Conservation (phyloP, 2,888 invertebrate species). For the Cephus runcator region DNA sequence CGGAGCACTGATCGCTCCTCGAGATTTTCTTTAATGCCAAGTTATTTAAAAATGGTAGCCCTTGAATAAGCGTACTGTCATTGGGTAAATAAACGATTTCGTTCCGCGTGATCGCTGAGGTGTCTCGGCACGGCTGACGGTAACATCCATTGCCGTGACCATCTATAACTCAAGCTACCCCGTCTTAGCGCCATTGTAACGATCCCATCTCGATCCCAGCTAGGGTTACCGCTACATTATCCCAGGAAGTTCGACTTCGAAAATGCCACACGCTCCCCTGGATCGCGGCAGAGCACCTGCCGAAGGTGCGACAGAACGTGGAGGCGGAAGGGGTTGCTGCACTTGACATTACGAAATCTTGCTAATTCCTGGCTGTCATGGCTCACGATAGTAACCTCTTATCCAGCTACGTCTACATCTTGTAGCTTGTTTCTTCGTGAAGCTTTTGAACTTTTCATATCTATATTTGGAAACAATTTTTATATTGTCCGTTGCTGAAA, state of each 20-base stretch:
- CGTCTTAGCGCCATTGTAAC: constrained; percentile 4
- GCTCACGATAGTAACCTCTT: not conserved
- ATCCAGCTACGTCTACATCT: not conserved
- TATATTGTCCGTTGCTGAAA: not conserved
- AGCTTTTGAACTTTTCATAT: too few relatives aligned
- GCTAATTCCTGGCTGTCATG: not conserved
- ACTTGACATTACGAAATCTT: not conserved
- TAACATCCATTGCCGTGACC: constrained; percentile 47
- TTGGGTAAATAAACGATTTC: constrained; percentile 55
- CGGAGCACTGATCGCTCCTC: constrained; percentile 38
- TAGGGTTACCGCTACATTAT: constrained; percentile 27
- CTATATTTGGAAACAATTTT: too few relatives aligned
- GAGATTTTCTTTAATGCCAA: constrained; percentile 35
- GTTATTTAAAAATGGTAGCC: constrained; percentile 29
- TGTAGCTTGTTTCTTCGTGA: not conserved
- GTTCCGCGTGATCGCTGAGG: constrained; percentile 53
- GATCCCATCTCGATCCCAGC: constrained; percentile 10
- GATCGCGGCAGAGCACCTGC: constrained; percentile 14
- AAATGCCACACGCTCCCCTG: constrained; percentile 5
- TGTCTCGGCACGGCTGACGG: constrained; percentile 48
- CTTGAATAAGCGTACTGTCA: constrained; percentile 43
- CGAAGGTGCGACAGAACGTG: not conserved
- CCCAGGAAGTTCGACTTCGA: constrained; percentile 22
- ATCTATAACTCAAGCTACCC: constrained; percentile 37
- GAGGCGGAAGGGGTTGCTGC: not conserved